Conservation (phyloP, 2,888 invertebrate genomes). For the Stenchaetothrips biformis region DNA sequence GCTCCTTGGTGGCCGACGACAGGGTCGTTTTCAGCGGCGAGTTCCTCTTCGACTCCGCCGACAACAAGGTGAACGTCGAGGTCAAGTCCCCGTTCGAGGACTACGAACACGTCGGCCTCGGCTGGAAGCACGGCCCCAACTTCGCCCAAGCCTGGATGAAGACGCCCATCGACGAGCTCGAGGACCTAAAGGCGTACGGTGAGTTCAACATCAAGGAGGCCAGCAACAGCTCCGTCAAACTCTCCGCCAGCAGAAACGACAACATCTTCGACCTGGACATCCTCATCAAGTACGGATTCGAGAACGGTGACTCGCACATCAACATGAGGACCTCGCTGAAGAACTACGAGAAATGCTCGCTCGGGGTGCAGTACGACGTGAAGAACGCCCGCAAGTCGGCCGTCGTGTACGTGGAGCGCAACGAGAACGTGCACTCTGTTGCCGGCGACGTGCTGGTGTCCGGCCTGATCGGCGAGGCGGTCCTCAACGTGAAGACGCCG, state of each 20-base stretch:
- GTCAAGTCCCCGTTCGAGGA: neutral
- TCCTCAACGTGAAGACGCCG: neutral
- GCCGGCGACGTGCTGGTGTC: neutral
- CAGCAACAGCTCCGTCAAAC: neutral
- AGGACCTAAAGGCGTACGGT: neutral
- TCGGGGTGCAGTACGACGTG: neutral
- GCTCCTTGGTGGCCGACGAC: neutral
- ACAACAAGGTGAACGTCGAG: neutral
- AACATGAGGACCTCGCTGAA: neutral
- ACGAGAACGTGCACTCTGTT: neutral
- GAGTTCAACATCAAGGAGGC: constrained; percentile 9
- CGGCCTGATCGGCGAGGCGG: neutral
- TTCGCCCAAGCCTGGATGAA: constrained; percentile 10
- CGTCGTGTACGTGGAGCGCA: neutral
- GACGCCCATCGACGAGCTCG: neutral
- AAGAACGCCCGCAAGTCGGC: neutral
- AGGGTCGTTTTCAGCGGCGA: neutral
- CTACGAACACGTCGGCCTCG: constrained; percentile 2
- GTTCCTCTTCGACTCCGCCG: neutral
- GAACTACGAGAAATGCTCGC: neutral
- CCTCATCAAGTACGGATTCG: neutral
- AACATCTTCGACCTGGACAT: neutral
- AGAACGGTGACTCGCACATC: neutral
- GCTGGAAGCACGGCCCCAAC: neutral
- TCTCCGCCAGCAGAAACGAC: constrained; percentile 1